Percentiles rank a stretch among this genome's conserved stretches.
These are phyloP conservation scores for Peromyscus californicus DNA, from an alignment of 2,113 vertebrate species.

Conservation along the genomic window DNA sequence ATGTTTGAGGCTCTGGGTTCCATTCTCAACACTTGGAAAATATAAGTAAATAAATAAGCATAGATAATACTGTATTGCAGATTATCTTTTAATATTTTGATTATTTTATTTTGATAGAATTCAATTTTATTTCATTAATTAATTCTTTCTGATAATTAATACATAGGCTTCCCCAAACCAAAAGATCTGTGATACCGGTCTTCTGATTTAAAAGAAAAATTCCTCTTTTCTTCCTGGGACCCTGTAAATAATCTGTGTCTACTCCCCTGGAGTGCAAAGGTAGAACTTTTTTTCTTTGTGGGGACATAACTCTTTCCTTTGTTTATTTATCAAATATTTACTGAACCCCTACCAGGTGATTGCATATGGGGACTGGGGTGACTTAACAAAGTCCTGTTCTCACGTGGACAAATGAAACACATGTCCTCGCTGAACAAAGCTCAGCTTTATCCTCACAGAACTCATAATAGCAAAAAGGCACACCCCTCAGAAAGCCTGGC, in stretches of 20 bases:
- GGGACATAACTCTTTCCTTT: neutral
- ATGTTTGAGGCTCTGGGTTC: neutral
- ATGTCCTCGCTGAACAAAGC: neutral
- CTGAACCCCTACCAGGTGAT: neutral
- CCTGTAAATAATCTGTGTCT: neutral
- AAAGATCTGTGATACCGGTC: neutral
- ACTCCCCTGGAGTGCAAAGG: neutral
- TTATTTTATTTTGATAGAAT: neutral
- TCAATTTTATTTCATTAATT: neutral
- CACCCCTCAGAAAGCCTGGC: neutral
- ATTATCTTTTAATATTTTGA: neutral
- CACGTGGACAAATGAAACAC: neutral
- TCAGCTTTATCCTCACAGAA: neutral
- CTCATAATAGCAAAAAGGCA: neutral
- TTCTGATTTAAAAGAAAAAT: constrained; percentile 10
- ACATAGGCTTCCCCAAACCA: neutral
- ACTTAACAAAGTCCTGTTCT: neutral
- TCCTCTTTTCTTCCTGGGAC: neutral
- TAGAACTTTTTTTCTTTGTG: neutral
- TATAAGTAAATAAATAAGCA: neutral
- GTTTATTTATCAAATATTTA: neutral
- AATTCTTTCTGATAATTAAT: neutral
- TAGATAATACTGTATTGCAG: neutral
- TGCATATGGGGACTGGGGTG: neutral
- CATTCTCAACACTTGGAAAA: neutral